These are phyloP conservation scores for Ganaspis brasiliensis DNA, from an alignment of 2,888 invertebrate species.

Conservation along the genomic window DNA sequence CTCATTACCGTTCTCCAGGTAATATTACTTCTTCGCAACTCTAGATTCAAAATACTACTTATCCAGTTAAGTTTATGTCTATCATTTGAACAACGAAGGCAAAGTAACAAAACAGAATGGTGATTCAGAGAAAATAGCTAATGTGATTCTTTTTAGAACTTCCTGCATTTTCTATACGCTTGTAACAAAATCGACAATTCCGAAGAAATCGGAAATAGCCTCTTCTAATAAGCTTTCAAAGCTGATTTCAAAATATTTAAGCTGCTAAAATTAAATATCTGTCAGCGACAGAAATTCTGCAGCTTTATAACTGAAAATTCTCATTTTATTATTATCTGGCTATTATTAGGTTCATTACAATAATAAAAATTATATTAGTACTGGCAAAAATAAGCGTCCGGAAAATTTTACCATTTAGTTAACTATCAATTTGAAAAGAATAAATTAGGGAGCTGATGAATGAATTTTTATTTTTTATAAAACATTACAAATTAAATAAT, in stretches of 20 bases:
- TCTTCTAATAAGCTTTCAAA: not conserved
- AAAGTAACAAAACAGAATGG: not conserved
- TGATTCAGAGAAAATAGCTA: constrained; percentile 12
- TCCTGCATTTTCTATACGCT: constrained; percentile 7
- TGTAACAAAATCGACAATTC: not conserved
- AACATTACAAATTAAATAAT: no score
- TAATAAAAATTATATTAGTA: no score
- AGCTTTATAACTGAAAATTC: not conserved
- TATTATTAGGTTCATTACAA: no score
- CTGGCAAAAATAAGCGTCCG: no score
- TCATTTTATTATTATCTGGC: no score
- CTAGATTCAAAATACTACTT: not conserved
- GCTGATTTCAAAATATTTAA: not conserved
- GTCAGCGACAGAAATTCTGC: not conserved
- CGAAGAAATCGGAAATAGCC: not conserved
- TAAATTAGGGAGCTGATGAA: no score
- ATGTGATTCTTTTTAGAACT: not conserved
- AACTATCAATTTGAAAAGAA: no score
- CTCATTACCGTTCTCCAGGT: no score
- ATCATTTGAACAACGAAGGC: constrained; percentile 15
- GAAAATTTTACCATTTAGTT: no score
- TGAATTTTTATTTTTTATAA: no score
- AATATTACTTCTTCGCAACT: no score
- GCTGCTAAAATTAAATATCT: not conserved
- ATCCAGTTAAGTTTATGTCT: constrained; percentile 11